phyloP scores from a whole-genome alignment of 92 coral and sea anemone genomes.

The Umimayanthus chanpuru region DNA sequence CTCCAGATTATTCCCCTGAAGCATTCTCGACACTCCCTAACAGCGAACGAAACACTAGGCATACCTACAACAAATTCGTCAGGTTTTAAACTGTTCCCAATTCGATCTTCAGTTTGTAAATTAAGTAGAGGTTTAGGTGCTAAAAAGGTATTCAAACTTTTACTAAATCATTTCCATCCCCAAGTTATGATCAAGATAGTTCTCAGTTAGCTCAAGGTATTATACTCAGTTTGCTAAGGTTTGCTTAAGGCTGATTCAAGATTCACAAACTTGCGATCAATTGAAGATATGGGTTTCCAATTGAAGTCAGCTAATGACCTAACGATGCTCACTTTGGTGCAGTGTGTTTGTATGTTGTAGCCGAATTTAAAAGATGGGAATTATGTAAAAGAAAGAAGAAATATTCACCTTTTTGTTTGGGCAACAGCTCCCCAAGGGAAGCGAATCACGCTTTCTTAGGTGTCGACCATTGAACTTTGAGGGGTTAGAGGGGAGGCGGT shows the following conservation, averaged over 20 bases:
- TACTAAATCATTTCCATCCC: background rate
- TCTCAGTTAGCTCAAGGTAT: background rate
- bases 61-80: too few species aligned
- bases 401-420: too few species aligned
- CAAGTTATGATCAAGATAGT: background rate
- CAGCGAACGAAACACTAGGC: too few species aligned
- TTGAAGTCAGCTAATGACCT: background rate
- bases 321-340: background rate
- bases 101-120: background rate
- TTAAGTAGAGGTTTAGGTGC: background rate
- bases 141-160: background rate
- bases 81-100: too few species aligned
- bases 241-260: background rate
- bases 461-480: too few species aligned
- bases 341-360: background rate
- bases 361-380: background rate
- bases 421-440: too few species aligned
- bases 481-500: background rate
- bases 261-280: background rate
- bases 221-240: background rate
- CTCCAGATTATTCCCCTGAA: too few species aligned
- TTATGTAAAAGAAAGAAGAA: too few species aligned
- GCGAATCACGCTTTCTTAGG: too few species aligned
- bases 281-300: background rate
- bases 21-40: too few species aligned